phyloP scores from a whole-genome alignment of 2,797 vertebrate genomes.

The Toxotes lorentzi region DNA sequence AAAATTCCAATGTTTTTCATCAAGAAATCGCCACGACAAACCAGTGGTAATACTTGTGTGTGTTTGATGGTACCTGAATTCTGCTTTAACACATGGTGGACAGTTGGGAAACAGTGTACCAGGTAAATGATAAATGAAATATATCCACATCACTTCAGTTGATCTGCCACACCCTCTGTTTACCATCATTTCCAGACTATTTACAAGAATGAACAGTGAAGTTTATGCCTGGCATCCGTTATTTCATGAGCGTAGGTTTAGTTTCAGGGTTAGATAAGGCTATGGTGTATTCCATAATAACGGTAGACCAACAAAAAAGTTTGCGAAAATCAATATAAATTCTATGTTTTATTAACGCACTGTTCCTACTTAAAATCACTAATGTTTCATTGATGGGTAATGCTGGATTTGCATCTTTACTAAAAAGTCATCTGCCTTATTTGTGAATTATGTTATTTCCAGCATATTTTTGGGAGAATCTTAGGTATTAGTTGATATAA shows the following conservation, averaged over 20 bases:
- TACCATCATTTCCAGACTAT: background rate
- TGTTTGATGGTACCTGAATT: background rate
- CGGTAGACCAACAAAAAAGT: background rate
- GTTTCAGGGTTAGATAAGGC: background rate
- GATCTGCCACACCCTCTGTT: background rate
- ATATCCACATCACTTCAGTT: background rate
- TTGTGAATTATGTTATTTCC: background rate
- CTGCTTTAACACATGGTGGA: background rate
- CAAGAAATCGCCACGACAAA: constrained; percentile 1
- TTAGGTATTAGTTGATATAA: no score
- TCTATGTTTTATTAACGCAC: background rate
- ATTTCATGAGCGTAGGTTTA: background rate
- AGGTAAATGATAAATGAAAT: no score
- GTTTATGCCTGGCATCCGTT: background rate
- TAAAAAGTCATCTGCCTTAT: background rate
- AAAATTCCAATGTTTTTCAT: background rate
- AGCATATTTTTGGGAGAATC: background rate
- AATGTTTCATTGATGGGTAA: background rate
- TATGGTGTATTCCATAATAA: background rate
- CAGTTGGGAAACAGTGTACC: background rate
- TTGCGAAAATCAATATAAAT: background rate
- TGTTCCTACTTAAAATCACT: background rate
- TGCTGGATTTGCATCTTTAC: background rate
- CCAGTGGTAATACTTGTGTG: background rate
- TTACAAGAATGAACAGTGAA: background rate